Base-by-base conservation (phyloP, 2,888 invertebrate species). In the Epinotia brunnichana region DNA sequence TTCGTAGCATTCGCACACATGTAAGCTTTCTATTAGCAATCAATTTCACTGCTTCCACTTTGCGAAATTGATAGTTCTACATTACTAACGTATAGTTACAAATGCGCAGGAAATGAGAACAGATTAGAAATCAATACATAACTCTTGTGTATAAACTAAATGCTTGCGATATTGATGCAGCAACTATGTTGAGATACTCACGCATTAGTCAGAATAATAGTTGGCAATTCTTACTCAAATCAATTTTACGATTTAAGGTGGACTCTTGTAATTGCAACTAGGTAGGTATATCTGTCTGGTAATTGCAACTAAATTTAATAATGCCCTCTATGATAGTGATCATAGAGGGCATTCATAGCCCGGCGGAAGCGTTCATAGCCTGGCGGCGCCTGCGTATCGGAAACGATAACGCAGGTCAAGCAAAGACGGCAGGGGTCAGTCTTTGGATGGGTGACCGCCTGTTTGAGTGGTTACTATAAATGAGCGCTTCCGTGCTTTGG, bases 121-220 rank as follows among this genome's bases (percentile, higher is more conserved):
- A 67, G 39, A 68, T 72, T 68, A 68, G 60, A 56, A 62, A 72
- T 67, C 67, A 60, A 66, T 67, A 67, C 66, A 72, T 62, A 61
- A 61, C 35, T 62, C n/a, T 57, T 9, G 54, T 44, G n/a, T 41
- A 44, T 53, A 29, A 9, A 41, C 35, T 51, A 10, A 56, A 21
- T 70, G 63, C 56, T 35, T 24, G 56, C 41, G n/a, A 19, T 63
- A n/a, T 69, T n/a, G n/a, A 15, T 39, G 19, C 21, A 56, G 17
- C 17, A 15, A 68, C 59, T 61, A 61, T 51, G 29, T 51, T 17
- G 29, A 54, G 21, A 21, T 53, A 53, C 10, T 17, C 19, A 5
- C 35, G 15, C 35, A 60, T 44, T 21, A 44, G 35, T 59, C 59
- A 39, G 19, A 39, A 17, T 59, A 44, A 41, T 57, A 11, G 24